Percentiles rank a stretch among this genome's conserved stretches.
These are phyloP conservation scores for Andrena bucephala DNA, from an alignment of 2,888 invertebrate genomes.

Conservation along the genomic window DNA sequence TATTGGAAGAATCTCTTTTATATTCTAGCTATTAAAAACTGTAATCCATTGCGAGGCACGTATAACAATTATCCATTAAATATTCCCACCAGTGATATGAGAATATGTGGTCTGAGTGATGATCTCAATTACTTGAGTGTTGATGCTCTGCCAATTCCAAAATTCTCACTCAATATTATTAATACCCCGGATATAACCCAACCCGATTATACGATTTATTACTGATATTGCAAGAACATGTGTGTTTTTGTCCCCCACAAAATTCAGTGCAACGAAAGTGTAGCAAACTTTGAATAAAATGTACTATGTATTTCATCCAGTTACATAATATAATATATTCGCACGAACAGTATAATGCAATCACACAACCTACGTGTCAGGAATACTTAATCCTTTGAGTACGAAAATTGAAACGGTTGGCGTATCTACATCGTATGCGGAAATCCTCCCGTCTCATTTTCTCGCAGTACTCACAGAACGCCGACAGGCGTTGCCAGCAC, in stretches of 20 bases:
- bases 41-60: too few species aligned
- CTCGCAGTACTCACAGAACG: too few species aligned
- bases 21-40: too few species aligned
- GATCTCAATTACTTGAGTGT: neutral
- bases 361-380: too few species aligned
- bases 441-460: too few species aligned
- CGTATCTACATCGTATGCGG: too few species aligned
- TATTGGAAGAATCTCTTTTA: too few species aligned
- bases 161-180: conserved; percentile 14
- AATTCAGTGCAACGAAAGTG: too few species aligned
- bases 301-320: neutral
- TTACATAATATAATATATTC: neutral
- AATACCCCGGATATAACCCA: neutral
- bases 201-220: neutral
- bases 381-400: too few species aligned
- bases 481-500: too few species aligned
- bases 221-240: neutral
- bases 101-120: neutral
- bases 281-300: neutral
- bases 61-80: too few species aligned
- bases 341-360: neutral
- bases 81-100: neutral
- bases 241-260: neutral
- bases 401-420: too few species aligned
- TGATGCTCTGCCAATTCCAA: conserved; percentile 10